Percentiles rank a stretch among this genome's conserved stretches.
Evolutionary conservation across 2,797 vertebrate species (phyloP).

Genomic region (Syngnathus acus): DNA sequence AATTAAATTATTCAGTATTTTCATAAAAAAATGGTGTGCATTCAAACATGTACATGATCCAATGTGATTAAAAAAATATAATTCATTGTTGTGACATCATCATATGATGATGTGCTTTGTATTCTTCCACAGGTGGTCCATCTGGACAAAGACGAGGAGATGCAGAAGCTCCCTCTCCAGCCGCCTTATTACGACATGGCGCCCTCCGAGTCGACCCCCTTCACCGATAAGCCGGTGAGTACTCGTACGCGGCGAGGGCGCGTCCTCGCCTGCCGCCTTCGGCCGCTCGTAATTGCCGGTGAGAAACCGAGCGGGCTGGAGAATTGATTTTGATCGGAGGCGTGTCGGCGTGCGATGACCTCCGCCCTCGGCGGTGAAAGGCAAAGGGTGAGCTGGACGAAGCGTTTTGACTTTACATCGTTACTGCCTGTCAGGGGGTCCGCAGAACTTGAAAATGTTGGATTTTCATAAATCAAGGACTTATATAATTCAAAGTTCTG

Average conservation of each 20-base stretch:
- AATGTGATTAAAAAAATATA: too few relatives aligned
- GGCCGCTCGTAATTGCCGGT: conserved; percentile 21
- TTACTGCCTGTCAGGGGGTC: conserved; percentile 8
- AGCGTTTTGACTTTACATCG: conserved; percentile 49
- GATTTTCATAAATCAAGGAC: not conserved
- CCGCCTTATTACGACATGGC: conserved; percentile 85
- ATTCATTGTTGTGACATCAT: not conserved
- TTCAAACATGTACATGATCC: too few relatives aligned
- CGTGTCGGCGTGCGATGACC: not conserved
- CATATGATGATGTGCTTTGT: not conserved
- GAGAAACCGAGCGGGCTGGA: conserved; percentile 14
- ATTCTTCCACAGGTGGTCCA: conserved; percentile 75
- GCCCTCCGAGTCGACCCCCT: conserved; percentile 73
- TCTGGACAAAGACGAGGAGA: conserved; percentile 81
- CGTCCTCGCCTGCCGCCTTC: conserved; percentile 6
- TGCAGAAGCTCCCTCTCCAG: conserved; percentile 81
- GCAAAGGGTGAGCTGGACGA: conserved; percentile 14
- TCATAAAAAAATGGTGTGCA: too few relatives aligned
- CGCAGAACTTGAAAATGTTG: not conserved
- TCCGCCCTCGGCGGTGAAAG: not conserved
- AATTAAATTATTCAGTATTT: too few relatives aligned
- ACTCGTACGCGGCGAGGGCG: conserved; percentile 13
- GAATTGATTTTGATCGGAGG: conserved; percentile 18
- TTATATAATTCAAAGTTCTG: not conserved
- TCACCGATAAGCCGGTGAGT: conserved; percentile 82